These are phyloP conservation scores for Riparia riparia DNA, from an alignment of 2,113 vertebrate species.

Conservation along the genomic window DNA sequence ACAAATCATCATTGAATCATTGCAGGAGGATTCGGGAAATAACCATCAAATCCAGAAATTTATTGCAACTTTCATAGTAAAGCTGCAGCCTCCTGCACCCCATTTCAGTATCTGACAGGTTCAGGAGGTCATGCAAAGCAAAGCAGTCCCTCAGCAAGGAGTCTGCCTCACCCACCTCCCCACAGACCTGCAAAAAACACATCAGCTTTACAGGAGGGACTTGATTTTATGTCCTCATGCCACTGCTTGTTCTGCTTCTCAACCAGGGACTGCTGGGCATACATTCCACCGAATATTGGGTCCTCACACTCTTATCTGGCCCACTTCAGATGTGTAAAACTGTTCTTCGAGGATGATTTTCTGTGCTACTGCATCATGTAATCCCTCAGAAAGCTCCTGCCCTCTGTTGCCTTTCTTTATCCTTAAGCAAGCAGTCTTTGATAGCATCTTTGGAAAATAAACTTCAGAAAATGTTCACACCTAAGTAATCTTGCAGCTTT, in stretches of 20 bases:
- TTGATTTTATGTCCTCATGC: background rate
- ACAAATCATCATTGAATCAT: background rate
- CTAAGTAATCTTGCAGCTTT: background rate
- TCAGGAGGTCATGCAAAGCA: background rate
- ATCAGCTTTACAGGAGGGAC: background rate
- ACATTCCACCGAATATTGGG: fast-evolving
- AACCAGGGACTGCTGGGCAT: background rate
- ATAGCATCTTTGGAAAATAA: background rate
- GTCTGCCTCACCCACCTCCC: background rate
- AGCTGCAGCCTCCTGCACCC: background rate
- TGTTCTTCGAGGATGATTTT: background rate
- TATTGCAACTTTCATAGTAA: background rate
- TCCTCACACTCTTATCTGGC: background rate
- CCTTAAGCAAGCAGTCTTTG: background rate
- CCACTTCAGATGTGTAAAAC: background rate
- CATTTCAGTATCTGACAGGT: fast-evolving
- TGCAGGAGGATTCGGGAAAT: background rate
- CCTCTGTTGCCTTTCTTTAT: background rate
- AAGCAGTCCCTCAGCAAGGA: background rate
- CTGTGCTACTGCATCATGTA: background rate
- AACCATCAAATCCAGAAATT: background rate
- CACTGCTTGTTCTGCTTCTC: background rate
- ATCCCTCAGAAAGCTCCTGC: background rate
- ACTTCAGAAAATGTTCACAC: background rate
- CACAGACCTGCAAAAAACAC: fast-evolving